A percentile compares a stretch with the other conserved stretches of the same genome.
Evolutionary conservation across 2,797 vertebrate genomes (phyloP).

Genomic region (Clarias pachynema): DNA sequence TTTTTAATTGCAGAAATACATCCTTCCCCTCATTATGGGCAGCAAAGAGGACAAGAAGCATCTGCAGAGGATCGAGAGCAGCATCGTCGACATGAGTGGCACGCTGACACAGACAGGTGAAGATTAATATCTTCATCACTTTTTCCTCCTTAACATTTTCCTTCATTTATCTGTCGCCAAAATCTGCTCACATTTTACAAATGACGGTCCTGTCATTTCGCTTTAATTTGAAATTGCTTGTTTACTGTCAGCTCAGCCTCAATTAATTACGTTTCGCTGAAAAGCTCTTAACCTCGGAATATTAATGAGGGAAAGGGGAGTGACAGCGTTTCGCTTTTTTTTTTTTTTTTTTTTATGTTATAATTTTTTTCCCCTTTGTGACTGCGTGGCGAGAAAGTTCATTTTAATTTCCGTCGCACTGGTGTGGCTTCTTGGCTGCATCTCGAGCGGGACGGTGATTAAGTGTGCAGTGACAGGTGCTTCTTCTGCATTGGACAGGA

Average conservation of each 20-base stretch:
- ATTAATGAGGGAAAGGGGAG: constrained; percentile 99
- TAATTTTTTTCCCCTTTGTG: constrained; percentile 68
- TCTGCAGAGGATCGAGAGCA: constrained; percentile 95
- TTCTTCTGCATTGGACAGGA: constrained; percentile 80
- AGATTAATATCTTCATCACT: constrained; percentile 99
- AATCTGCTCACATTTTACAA: constrained; percentile 99
- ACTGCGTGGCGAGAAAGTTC: constrained; percentile 93
- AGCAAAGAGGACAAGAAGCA: constrained; percentile 97
- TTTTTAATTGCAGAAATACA: constrained; percentile 93
- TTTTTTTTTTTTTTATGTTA: constrained; percentile 40
- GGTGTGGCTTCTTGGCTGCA: constrained; percentile 60
- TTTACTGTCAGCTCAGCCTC: constrained; percentile 99
- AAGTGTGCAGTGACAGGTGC: constrained; percentile 82
- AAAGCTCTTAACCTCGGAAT: constrained; percentile 99
- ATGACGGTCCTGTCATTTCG: constrained; percentile 99
- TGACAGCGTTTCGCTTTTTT: constrained; percentile 86
- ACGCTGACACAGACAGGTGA: constrained; percentile 99
- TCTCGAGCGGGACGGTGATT: constrained; percentile 77
- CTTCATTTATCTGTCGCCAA: constrained; percentile 99
- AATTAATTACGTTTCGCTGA: constrained; percentile 99
- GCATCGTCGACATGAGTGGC: constrained; percentile 97
- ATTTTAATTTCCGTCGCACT: constrained; percentile 91
- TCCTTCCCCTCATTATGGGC: constrained; percentile 94
- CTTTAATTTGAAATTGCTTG: constrained; percentile 99
- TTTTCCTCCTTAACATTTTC: constrained; percentile 87